A percentile compares a stretch with the other conserved stretches of the same genome.
Conservation (phyloP, 2,797 vertebrate species). For the Molossus alvarezi region DNA sequence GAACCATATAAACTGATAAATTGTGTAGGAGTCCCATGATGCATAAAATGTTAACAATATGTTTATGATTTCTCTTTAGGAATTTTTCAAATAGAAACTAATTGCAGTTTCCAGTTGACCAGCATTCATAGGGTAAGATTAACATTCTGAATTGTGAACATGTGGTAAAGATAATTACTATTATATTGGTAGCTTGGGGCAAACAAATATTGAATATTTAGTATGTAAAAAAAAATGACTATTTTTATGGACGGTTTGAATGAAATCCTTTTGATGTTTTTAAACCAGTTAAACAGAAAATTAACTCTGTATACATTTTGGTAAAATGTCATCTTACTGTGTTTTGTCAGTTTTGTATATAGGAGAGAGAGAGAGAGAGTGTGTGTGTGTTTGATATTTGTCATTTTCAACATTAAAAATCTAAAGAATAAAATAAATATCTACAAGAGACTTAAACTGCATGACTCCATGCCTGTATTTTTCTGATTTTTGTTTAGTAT, state of each 20-base stretch:
- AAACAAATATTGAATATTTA: conserved; percentile 57
- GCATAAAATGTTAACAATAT: conserved; percentile 75
- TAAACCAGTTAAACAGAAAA: conserved; percentile 72
- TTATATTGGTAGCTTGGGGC: conserved; percentile 68
- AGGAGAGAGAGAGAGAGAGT: neutral
- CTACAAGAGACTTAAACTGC: neutral
- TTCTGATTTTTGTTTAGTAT: conserved; percentile 52
- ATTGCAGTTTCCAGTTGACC: conserved; percentile 76
- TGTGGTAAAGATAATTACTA: conserved; percentile 68
- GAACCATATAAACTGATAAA: conserved; percentile 21
- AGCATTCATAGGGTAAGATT: conserved; percentile 81
- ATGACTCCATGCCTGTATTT: neutral
- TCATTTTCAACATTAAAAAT: conserved; percentile 41
- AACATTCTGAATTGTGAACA: conserved; percentile 61
- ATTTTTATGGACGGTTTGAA: conserved; percentile 65
- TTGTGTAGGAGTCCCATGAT: conserved; percentile 53
- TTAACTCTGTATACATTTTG: conserved; percentile 52
- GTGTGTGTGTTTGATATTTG: neutral
- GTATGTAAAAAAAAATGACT: conserved; percentile 19
- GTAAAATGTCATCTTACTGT: conserved; percentile 53
- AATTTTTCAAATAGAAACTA: conserved; percentile 77
- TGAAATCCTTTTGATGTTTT: conserved; percentile 70
- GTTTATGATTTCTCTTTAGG: conserved; percentile 82
- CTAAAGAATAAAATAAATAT: conserved; percentile 18
- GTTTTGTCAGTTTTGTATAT: conserved; percentile 52